phyloP scores from a whole-genome alignment of 2,797 vertebrate genomes.

The Aphelocoma californica region DNA sequence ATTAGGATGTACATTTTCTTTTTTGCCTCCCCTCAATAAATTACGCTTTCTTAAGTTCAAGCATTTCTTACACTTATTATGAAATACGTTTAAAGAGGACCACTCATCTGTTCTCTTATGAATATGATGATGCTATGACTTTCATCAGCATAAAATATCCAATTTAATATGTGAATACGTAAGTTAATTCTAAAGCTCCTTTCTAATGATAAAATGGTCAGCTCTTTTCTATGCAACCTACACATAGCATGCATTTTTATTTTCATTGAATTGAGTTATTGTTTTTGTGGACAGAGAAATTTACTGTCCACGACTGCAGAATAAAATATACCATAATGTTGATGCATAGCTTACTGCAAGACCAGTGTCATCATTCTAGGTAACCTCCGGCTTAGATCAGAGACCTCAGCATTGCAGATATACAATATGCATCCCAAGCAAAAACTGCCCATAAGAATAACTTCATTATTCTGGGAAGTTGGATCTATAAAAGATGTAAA shows the following conservation, averaged over 20 bases:
- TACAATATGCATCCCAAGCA: conserved; percentile 72
- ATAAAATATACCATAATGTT: conserved; percentile 62
- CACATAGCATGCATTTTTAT: conserved; percentile 20
- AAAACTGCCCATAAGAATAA: conserved; percentile 72
- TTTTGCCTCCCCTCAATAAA: not conserved
- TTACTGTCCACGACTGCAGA: conserved; percentile 45
- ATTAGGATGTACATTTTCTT: conserved; percentile 37
- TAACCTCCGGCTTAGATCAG: conserved; percentile 66
- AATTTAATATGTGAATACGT: not conserved
- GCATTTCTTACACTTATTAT: not conserved
- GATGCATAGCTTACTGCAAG: conserved; percentile 55
- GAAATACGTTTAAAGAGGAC: not conserved
- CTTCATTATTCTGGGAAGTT: conserved; percentile 80
- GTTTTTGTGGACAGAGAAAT: conserved; percentile 60
- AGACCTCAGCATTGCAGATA: conserved; percentile 70
- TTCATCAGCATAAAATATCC: conserved; percentile 30
- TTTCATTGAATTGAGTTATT: conserved; percentile 65
- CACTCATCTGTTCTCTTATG: not conserved
- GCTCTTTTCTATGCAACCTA: not conserved
- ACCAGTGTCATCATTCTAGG: conserved; percentile 64
- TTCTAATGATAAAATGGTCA: conserved; percentile 3
- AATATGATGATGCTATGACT: conserved; percentile 8
- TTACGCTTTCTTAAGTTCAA: conserved; percentile 7
- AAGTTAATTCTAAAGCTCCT: not conserved
- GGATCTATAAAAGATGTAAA: conserved; percentile 77